Evolutionary conservation across 1,140 invertebrate species (phyloP).

Genomic region (Temnothorax curvispinosus): DNA sequence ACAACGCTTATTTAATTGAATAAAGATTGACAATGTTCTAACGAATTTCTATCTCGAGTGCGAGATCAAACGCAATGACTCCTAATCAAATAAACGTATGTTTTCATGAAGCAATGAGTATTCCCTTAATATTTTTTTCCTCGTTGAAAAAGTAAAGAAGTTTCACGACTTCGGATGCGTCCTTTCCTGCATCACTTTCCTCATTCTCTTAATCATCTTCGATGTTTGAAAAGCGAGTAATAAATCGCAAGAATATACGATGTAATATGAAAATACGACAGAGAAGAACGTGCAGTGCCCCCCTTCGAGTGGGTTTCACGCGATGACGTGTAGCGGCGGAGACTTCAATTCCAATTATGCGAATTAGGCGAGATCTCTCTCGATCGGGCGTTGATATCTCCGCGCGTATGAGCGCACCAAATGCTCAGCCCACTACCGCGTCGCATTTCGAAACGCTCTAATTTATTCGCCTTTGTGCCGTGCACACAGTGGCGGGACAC

Average conservation of each 20-base stretch:
- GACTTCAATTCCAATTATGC: slow-evolving; percentile 50
- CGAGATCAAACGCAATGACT: background rate
- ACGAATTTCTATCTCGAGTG: background rate
- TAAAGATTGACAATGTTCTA: background rate
- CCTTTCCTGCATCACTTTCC: background rate
- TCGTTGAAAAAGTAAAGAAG: background rate
- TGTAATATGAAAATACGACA: background rate
- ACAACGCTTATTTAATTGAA: slow-evolving; percentile 9
- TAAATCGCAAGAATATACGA: background rate
- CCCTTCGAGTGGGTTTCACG: background rate
- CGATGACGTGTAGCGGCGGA: background rate
- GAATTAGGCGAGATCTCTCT: slow-evolving; percentile 25
- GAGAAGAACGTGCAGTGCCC: background rate
- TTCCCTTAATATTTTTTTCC: background rate
- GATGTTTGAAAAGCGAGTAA: background rate
- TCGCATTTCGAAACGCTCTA: slow-evolving; percentile 43
- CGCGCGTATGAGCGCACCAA: background rate
- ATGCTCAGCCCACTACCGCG: slow-evolving; percentile 3
- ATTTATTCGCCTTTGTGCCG: slow-evolving; percentile 33
- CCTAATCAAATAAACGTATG: background rate
- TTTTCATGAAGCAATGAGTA: background rate
- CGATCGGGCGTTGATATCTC: slow-evolving; percentile 64
- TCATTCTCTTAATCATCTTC: no score
- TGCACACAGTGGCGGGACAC: background rate
- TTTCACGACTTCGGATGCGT: background rate